phyloP scores from a whole-genome alignment of 2,888 invertebrate genomes.

The Drosophila tripunctata region DNA sequence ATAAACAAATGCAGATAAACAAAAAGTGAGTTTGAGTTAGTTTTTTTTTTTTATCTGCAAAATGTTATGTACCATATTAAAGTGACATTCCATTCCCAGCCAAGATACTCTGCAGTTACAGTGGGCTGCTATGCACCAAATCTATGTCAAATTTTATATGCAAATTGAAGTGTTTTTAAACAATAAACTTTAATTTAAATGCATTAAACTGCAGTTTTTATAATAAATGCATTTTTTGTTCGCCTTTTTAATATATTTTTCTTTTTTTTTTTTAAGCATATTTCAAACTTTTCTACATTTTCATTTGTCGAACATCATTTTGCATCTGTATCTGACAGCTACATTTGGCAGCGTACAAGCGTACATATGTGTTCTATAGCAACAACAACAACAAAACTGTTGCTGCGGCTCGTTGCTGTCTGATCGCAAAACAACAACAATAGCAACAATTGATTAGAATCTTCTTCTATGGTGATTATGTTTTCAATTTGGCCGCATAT shows the following conservation, averaged over 20 bases:
- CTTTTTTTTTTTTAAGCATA: slow-evolving; percentile 16
- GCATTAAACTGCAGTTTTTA: neutral
- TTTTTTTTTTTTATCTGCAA: slow-evolving; percentile 47
- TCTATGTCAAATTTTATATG: neutral
- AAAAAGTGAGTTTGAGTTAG: slow-evolving; percentile 21
- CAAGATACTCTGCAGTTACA: neutral
- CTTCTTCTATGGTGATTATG: slow-evolving; percentile 16
- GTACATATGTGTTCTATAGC: neutral
- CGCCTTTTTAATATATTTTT: too few relatives aligned
- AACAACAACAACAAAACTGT: neutral
- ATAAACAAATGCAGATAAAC: slow-evolving; percentile 12
- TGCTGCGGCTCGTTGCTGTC: slow-evolving; percentile 2
- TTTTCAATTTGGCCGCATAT: slow-evolving; percentile 40
- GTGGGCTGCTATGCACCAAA: neutral
- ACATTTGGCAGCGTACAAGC: too few relatives aligned
- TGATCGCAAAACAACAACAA: slow-evolving; percentile 19
- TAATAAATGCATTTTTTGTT: too few relatives aligned
- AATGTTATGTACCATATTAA: slow-evolving; percentile 29
- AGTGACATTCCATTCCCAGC: slow-evolving; percentile 28
- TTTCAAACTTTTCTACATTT: slow-evolving; percentile 25
- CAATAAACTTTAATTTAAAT: neutral
- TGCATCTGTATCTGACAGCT: slow-evolving; percentile 43
- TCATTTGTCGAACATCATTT: slow-evolving; percentile 20
- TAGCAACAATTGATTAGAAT: slow-evolving; percentile 24
- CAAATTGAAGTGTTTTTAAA: neutral